phyloP scores from a whole-genome alignment of 2,113 vertebrate species.

The Morone saxatilis region DNA sequence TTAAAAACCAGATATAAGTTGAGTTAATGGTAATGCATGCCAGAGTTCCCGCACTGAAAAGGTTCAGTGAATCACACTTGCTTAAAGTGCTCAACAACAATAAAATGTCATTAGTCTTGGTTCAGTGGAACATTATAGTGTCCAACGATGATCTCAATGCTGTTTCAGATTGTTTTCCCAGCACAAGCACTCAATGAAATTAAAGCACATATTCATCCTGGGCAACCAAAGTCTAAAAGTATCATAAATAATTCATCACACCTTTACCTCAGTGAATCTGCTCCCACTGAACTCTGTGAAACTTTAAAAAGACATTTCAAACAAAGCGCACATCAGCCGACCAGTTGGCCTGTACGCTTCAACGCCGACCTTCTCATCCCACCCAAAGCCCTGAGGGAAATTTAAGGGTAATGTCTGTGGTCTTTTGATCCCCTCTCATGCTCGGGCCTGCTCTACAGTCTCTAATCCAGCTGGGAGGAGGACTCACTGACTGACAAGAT shows the following conservation, averaged over 20 bases:
- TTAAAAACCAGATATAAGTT: too few species aligned
- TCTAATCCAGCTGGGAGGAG: slow-evolving; percentile 57
- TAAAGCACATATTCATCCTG: not conserved
- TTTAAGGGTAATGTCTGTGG: not conserved
- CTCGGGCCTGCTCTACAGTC: slow-evolving; percentile 30
- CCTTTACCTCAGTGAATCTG: too few species aligned
- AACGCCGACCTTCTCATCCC: slow-evolving; percentile 4
- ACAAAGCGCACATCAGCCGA: too few species aligned
- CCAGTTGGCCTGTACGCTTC: not conserved
- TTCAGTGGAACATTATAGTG: slow-evolving; percentile 23
- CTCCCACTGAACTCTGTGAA: not conserved
- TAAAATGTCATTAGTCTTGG: not conserved
- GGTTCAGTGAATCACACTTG: not conserved
- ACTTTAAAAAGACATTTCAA: not conserved
- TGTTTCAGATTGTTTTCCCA: not conserved
- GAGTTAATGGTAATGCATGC: not conserved
- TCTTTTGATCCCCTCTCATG: slow-evolving; percentile 39
- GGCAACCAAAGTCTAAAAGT: not conserved
- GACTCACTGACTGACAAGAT: slow-evolving; percentile 5
- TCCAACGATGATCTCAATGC: slow-evolving; percentile 24
- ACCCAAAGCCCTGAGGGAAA: not conserved
- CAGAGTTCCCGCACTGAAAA: slow-evolving; percentile 2
- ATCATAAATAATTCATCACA: not conserved
- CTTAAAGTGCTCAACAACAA: not conserved
- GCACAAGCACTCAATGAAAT: not conserved